Evolutionary conservation across 2,888 invertebrate species (phyloP).

Genomic region (Paralinhomoeus sp.): DNA sequence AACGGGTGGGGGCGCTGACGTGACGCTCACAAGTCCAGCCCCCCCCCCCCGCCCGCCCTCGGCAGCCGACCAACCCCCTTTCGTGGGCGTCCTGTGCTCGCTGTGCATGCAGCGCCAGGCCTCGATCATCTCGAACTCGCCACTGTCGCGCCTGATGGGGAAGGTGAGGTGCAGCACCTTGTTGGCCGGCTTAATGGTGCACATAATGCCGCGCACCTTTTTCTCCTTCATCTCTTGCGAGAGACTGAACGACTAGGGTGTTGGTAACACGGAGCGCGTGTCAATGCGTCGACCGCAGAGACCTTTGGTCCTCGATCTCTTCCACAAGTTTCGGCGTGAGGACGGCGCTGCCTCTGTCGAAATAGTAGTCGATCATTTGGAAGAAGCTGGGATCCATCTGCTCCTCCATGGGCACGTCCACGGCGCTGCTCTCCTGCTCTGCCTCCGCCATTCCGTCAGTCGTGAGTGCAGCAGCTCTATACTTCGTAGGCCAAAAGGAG

Average conservation of each 20-base stretch:
- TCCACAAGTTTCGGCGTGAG: conserved; percentile 65
- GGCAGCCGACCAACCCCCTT: conserved; percentile 55
- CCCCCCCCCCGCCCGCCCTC: too few species aligned
- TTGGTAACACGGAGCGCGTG: too few species aligned
- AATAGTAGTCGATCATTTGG: conserved; percentile 96
- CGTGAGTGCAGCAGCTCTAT: too few species aligned
- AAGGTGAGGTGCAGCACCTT: conserved; percentile 50
- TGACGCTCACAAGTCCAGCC: too few species aligned
- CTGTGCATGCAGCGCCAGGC: conserved; percentile 94
- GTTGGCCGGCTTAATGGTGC: conserved; percentile 90
- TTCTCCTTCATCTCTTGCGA: conserved; percentile 76
- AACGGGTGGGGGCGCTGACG: too few species aligned
- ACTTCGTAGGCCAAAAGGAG: too few species aligned
- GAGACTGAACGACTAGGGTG: conserved; percentile 67
- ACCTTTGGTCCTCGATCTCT: conserved; percentile 23
- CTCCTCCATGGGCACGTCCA: conserved; percentile 24
- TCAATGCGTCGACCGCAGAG: too few species aligned
- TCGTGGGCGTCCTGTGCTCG: conserved; percentile 85
- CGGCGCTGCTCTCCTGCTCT: too few species aligned
- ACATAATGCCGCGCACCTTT: conserved; percentile 73
- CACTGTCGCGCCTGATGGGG: conserved; percentile 81
- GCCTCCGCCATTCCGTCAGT: too few species aligned
- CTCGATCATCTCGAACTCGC: conserved; percentile 86
- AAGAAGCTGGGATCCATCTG: conserved; percentile 55
- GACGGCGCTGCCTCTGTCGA: conserved; percentile 53